Percentiles rank a stretch among this genome's conserved stretches.
Evolutionary conservation across 2,797 vertebrate genomes (phyloP).

Genomic region (Sebastes nivosus): DNA sequence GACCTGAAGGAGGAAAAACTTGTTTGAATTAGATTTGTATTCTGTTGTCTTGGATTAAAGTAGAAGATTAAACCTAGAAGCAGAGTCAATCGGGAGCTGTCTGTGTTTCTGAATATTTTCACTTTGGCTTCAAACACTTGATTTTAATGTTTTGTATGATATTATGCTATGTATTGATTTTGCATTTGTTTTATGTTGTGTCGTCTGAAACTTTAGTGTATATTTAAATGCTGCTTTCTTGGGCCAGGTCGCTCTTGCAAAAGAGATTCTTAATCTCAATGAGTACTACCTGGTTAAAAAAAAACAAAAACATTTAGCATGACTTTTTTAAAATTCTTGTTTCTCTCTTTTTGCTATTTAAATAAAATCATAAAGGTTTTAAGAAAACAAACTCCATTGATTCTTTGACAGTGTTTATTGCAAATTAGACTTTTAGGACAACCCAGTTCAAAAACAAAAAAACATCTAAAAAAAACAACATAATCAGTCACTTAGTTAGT

Average conservation of each 20-base stretch:
- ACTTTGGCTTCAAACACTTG: too few species aligned
- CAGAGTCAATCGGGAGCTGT: too few species aligned
- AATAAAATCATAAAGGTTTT: constrained; percentile 11
- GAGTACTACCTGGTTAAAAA: too few species aligned
- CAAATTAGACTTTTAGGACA: constrained; percentile 75
- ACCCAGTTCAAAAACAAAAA: constrained; percentile 50
- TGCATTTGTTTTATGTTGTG: too few species aligned
- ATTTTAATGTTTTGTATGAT: too few species aligned
- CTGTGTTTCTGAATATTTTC: too few species aligned
- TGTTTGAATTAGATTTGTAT: constrained; percentile 5
- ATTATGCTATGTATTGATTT: too few species aligned
- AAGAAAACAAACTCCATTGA: constrained; percentile 39
- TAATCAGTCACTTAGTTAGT: constrained; percentile 27
- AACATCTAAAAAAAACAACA: background rate
- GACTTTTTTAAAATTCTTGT: background rate
- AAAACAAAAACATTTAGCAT: background rate
- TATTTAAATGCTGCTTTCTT: too few species aligned
- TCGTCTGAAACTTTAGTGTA: rapidly evolving
- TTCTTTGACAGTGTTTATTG: constrained; percentile 82
- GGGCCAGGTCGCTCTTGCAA: too few species aligned
- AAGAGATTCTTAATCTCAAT: too few species aligned
- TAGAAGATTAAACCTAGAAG: background rate
- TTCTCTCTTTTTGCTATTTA: background rate
- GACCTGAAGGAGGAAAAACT: background rate
- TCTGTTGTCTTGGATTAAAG: background rate